Percentiles rank a stretch among this genome's conserved stretches.
Conservation (phyloP, 2,797 vertebrate genomes). For the Thamnophis elegans region DNA sequence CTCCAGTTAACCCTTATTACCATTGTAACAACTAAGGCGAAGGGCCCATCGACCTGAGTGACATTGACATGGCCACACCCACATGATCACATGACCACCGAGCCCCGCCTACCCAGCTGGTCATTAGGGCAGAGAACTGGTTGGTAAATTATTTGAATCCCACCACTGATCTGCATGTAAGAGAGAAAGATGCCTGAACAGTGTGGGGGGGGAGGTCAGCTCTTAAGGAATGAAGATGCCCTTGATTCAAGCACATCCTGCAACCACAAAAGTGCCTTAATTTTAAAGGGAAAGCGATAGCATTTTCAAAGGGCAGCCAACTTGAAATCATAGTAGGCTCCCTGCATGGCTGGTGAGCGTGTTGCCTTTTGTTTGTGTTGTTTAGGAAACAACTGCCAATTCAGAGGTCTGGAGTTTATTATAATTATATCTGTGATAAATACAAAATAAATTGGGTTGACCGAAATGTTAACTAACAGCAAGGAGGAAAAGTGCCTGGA, state of each 20-base stretch:
- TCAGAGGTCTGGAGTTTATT: constrained; percentile 60
- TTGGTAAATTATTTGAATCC: no score
- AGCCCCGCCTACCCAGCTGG: no score
- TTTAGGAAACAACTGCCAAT: constrained; percentile 60
- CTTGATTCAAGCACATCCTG: neutral
- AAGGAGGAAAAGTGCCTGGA: constrained; percentile 50
- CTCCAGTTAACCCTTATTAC: no score
- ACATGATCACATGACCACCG: no score
- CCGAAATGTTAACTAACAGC: constrained; percentile 53
- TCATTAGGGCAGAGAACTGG: no score
- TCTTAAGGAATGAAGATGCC: neutral
- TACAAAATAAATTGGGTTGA: constrained; percentile 41
- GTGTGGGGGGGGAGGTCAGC: neutral
- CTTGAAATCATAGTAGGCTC: constrained; percentile 42
- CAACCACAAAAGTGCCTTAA: neutral
- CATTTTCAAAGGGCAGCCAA: constrained; percentile 24
- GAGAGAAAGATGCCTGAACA: neutral
- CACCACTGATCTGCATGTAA: neutral
- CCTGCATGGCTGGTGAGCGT: constrained; percentile 25
- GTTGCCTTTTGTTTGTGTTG: constrained; percentile 51
- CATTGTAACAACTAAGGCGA: no score
- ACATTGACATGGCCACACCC: no score
- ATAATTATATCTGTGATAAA: constrained; percentile 45
- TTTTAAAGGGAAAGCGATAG: constrained; percentile 19
- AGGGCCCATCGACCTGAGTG: no score